These are phyloP conservation scores for Dinoponera quadriceps DNA, from an alignment of 1,140 invertebrate species.

Conservation along the genomic window DNA sequence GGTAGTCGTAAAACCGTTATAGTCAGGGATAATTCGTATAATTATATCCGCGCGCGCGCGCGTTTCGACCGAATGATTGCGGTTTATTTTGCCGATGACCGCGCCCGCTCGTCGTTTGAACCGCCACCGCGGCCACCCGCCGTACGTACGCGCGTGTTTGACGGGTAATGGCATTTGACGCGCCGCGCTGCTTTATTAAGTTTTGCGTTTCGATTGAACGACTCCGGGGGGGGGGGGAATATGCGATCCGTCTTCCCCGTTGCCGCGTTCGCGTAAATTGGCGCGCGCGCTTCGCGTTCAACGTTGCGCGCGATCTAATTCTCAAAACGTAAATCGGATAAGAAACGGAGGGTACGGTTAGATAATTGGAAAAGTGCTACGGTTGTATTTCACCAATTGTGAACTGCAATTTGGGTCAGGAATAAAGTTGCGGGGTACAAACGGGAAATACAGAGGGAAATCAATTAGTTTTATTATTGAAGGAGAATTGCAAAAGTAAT, in stretches of 20 bases:
- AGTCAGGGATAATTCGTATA: constrained; percentile 9
- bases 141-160: constrained; percentile 8
- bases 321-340: constrained; percentile 5
- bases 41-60: constrained; percentile 33
- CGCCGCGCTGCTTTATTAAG: constrained; percentile 49
- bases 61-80: constrained; percentile 17
- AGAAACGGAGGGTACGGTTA: neutral
- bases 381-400: neutral
- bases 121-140: constrained; percentile 1
- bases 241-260: constrained; percentile 48
- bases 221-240: constrained; percentile 39
- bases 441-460: too few species aligned
- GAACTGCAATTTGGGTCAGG: neutral
- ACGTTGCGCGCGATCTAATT: neutral
- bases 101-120: constrained; percentile 4
- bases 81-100: constrained; percentile 39
- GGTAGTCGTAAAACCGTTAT: neutral
- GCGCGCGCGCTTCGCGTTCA: neutral
- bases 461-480: too few species aligned
- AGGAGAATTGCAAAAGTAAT: too few species aligned
- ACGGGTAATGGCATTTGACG: constrained; percentile 50
- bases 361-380: neutral
- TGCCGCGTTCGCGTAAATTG: constrained; percentile 40
- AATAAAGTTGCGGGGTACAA: too few species aligned
- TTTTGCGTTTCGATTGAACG: constrained; percentile 48